Conservation (phyloP, 2,113 vertebrate species). For the Morone chrysops region DNA sequence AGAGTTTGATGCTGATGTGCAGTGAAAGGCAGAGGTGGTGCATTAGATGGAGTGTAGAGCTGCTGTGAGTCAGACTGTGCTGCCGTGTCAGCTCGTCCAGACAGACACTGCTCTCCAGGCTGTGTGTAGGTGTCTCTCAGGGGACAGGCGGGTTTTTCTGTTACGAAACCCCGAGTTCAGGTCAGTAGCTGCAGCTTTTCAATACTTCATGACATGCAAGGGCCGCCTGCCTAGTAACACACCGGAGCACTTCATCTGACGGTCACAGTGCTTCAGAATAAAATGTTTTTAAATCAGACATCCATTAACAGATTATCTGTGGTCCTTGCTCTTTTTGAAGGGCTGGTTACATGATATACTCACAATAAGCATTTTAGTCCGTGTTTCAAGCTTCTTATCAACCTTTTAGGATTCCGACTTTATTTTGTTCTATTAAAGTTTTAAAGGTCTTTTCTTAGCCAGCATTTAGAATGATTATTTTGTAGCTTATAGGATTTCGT, state of each 20-base stretch:
- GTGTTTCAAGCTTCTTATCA: conserved; percentile 8
- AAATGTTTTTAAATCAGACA: conserved; percentile 38
- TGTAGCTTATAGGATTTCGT: neutral
- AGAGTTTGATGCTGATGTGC: conserved; percentile 70
- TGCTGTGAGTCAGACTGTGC: conserved; percentile 66
- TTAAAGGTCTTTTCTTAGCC: neutral
- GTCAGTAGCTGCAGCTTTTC: conserved; percentile 45
- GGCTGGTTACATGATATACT: conserved; percentile 6
- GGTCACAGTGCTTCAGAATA: conserved; percentile 20
- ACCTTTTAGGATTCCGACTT: neutral
- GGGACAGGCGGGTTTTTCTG: conserved; percentile 61
- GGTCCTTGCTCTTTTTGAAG: conserved; percentile 7
- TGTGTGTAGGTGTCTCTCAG: conserved; percentile 71
- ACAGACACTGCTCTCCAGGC: conserved; percentile 62
- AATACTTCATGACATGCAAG: conserved; percentile 64
- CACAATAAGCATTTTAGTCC: neutral
- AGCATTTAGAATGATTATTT: neutral
- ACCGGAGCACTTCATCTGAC: conserved; percentile 22
- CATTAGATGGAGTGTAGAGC: conserved; percentile 66
- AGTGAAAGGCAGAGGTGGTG: conserved; percentile 74
- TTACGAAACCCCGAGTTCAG: conserved; percentile 59
- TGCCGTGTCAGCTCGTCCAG: conserved; percentile 68
- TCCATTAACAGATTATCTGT: conserved; percentile 63
- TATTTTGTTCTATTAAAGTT: no score
- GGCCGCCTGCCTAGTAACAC: conserved; percentile 17